Evolutionary conservation across 2,113 vertebrate genomes (phyloP).

Genomic region (Phaetusa simplex): DNA sequence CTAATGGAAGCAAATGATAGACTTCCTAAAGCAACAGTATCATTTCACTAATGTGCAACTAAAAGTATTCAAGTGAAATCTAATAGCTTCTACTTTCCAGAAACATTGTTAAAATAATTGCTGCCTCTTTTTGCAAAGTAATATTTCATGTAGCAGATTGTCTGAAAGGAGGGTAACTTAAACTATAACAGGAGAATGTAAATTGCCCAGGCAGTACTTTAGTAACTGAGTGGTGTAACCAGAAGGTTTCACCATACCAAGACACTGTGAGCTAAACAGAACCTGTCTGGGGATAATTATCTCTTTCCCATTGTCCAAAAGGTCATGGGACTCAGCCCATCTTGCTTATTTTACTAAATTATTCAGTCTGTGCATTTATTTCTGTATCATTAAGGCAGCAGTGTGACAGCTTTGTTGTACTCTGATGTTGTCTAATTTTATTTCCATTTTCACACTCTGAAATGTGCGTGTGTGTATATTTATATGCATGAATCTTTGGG

Average conservation of each 20-base stretch:
- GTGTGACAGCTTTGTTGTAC: constrained; percentile 24
- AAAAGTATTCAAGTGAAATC: constrained; percentile 59
- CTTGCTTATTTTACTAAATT: constrained; percentile 40
- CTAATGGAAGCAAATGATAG: constrained; percentile 60
- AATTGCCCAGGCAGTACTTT: background rate
- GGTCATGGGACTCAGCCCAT: background rate
- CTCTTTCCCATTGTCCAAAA: constrained; percentile 15
- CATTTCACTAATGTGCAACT: constrained; percentile 58
- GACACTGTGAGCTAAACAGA: background rate
- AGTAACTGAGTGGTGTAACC: background rate
- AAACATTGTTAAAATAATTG: constrained; percentile 70
- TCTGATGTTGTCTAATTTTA: constrained; percentile 21
- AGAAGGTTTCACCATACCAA: background rate
- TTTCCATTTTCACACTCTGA: constrained; percentile 5
- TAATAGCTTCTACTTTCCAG: constrained; percentile 49
- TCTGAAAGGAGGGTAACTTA: constrained; percentile 37
- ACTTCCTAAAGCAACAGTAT: constrained; percentile 48
- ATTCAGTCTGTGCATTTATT: constrained; percentile 22
- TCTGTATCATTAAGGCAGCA: constrained; percentile 17
- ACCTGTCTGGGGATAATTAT: constrained; percentile 2
- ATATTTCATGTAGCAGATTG: constrained; percentile 11
- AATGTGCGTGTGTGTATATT: background rate
- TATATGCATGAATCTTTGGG: background rate
- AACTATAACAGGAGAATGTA: background rate
- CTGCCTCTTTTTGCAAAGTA: constrained; percentile 34